Percentiles rank a stretch among this genome's conserved stretches.
Evolutionary conservation across 2,888 invertebrate species (phyloP).

Genomic region (Agriopis aurantiaria): DNA sequence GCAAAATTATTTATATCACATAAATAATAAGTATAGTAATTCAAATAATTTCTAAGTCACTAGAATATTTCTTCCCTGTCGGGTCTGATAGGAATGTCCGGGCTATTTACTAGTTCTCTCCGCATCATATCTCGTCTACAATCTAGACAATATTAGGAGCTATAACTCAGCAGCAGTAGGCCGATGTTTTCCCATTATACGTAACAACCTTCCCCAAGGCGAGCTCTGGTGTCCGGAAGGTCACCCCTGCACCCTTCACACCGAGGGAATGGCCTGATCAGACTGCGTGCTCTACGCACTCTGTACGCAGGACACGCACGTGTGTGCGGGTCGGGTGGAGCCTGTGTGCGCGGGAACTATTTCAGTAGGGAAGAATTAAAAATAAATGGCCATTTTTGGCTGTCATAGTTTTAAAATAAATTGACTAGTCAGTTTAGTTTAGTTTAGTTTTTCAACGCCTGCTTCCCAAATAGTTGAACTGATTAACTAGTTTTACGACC

Average conservation of each 20-base stretch:
- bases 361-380: background rate
- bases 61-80: background rate
- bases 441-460: background rate
- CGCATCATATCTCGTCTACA: constrained; percentile 8
- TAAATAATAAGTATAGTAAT: no score
- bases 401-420: no score
- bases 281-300: constrained; percentile 6
- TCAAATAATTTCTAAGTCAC: no score
- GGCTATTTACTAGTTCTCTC: background rate
- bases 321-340: constrained; percentile 2
- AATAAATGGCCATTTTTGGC: no score
- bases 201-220: constrained; percentile 40
- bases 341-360: constrained; percentile 1
- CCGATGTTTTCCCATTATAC: constrained; percentile 19
- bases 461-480: background rate
- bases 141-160: constrained; percentile 13
- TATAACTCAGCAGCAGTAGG: constrained; percentile 15
- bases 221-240: constrained; percentile 34
- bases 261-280: constrained; percentile 27
- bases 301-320: background rate
- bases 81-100: background rate
- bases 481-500: background rate
- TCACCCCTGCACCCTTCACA: constrained; percentile 33
- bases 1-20: no score
- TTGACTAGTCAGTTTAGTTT: no score